A percentile compares a stretch with the other conserved stretches of the same genome.
Conservation (phyloP, 2,888 invertebrate species). For the Sympetrum striolatum region DNA sequence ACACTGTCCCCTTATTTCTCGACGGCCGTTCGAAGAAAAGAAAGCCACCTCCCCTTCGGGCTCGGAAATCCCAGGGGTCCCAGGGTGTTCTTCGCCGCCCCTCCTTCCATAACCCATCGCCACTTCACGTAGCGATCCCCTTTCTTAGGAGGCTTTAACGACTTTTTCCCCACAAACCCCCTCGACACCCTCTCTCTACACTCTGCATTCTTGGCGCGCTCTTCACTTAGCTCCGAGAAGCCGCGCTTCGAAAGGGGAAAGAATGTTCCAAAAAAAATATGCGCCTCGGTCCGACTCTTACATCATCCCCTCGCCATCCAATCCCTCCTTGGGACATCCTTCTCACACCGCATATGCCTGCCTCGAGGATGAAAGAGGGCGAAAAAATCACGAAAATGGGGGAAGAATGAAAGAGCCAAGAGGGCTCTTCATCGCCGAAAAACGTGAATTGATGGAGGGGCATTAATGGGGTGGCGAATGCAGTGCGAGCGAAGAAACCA, state of each 20-base stretch:
- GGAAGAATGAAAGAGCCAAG: not conserved
- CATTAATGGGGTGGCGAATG: not conserved
- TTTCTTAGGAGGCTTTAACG: not conserved
- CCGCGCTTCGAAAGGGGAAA: not conserved
- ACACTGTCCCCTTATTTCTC: not conserved
- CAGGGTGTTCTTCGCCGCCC: constrained; percentile 12
- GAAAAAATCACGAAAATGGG: not conserved
- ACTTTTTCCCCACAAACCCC: not conserved
- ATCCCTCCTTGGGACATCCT: not conserved
- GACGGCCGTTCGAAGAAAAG: not conserved
- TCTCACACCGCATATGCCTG: not conserved
- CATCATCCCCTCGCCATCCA: not conserved
- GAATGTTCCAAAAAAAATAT: not conserved
- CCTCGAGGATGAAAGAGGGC: not conserved
- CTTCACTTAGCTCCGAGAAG: not conserved
- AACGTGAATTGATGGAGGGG: not conserved
- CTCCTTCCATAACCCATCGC: not conserved
- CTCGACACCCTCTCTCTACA: not conserved
- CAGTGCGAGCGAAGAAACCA: not conserved
- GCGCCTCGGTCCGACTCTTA: not conserved
- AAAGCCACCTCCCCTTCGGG: not conserved
- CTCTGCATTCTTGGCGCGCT: not conserved
- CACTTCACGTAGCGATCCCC: not conserved
- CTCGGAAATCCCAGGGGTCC: constrained; percentile 4
- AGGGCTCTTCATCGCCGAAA: not conserved